Base-by-base conservation (phyloP, 1,140 invertebrate genomes). In the Caenorhabditis briggsae region DNA sequence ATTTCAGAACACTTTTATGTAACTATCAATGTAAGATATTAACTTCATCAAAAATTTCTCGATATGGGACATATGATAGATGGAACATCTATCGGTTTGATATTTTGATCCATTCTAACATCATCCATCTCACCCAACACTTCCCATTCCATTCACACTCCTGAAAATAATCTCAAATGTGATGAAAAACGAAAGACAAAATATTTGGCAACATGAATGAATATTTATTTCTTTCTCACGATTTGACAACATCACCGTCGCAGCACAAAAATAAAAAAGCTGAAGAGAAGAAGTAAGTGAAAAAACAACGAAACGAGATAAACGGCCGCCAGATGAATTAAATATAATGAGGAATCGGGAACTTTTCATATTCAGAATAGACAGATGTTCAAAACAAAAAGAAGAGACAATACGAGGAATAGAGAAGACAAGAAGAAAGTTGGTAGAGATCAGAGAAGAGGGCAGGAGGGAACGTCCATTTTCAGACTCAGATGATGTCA, bases 121-220 rank as follows among this genome's bases (percentile, higher is more conserved):
- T 53, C 50, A 53, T 53, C 50, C 16, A 16, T 14, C 11, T 16
- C 50, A 53, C 16, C 0, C 3, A 33, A 3, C 33, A 59, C 8
- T 23, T 59, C 56, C 3, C 56, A 20, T n/a, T 20, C 16, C 2
- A n/a, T 59, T 59, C 1, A 33, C 1, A 1, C 33, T 3, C 33
- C 33, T 33, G 33, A 33, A 3, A 33, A 33, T 33, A 33, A 33
- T 33, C 33, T 33, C 33, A 33, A 33, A 33, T 33, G 25, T 33
- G 9, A 33, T 11, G 7, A 6, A 14, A 65, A 25, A 25, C 23
- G 33, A 41, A 14, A 41, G 23, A 65, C 61, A 41, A 33, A 65
- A 65, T 33, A 65, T 65, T 65, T 65, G 61, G 61, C 25, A 65
- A 65, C 61, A 65, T 65, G 61, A 65, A 65, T 65, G 23, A 11